phyloP scores from a whole-genome alignment of 2,113 vertebrate genomes.

The Erinaceus europaeus region DNA sequence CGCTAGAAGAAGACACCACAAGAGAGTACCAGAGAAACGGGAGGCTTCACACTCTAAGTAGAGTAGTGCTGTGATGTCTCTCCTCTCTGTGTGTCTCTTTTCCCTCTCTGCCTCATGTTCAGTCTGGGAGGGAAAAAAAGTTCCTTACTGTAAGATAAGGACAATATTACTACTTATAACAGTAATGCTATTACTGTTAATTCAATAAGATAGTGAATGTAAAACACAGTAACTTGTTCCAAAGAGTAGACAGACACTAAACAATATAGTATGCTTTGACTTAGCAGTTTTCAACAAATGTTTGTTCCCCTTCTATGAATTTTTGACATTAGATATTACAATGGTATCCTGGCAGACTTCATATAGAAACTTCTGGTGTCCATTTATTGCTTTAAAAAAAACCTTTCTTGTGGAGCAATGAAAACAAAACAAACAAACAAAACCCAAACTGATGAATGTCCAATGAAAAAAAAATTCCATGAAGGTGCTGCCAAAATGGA shows the following conservation, averaged over 20 bases:
- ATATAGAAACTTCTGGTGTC: conserved; percentile 11
- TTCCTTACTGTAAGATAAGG: background rate
- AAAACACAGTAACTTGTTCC: background rate
- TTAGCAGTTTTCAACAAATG: background rate
- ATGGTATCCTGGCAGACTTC: background rate
- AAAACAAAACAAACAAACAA: no score
- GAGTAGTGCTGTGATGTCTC: background rate
- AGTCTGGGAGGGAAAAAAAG: no score
- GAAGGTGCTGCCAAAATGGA: background rate
- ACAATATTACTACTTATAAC: background rate
- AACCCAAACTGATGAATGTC: conserved; percentile 2
- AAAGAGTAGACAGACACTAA: no score
- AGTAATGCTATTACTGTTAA: background rate
- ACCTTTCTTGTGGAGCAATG: background rate
- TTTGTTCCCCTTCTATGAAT: background rate
- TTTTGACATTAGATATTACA: background rate
- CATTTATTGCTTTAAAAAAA: conserved; percentile 14
- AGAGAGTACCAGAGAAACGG: no score
- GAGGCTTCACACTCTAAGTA: no score
- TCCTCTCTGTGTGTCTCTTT: no score
- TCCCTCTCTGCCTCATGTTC: no score
- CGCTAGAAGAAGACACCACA: no score
- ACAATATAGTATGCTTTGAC: background rate
- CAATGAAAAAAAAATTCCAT: conserved; percentile 7
- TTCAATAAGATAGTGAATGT: background rate